Evolutionary conservation across 2,888 invertebrate species (phyloP), one percentile per base, ranked within the genome.

Genomic region (Lordiphosa andalusiaca): DNA sequence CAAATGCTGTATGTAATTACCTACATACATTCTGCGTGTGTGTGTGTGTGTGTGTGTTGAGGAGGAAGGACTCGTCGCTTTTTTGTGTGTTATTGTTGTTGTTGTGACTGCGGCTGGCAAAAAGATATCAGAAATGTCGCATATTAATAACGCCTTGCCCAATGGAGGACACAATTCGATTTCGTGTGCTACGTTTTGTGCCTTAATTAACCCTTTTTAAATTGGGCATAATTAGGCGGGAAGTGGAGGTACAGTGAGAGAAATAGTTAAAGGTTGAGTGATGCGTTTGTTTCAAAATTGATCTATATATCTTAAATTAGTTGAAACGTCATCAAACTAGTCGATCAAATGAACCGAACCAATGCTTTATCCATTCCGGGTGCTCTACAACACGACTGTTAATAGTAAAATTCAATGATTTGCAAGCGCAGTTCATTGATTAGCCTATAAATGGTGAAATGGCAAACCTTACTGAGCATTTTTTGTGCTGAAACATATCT

Each of bases 151-250:
- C 75, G 82, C 73, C 74, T 65, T 49, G 64, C 71, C 65, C 80
- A 72, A 72, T 72, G 75, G 64, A 23, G 66, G 21, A 42, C n/a
- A 38, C 25, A 21, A 39, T 16, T 35, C 23, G 73, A 81, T 71
- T 77, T 66, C 66, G 63, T 77, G 64, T 73, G 81, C 71, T 76
- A 58, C 77, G 71, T 78, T 82, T 76, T 80, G 80, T 73, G 85
- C 81, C 77, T 87, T 86, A 87, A 87, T 86, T 86, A 86, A 85
- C 84, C 85, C 82, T 87, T 85, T 85, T 85, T 84, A 86, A 86
- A 87, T 86, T 85, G 86, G 77, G 74, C 84, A 85, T 85, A 85
- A 84, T 84, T 84, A 84, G 80, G 75, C 61, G 52, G 46, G 50
- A 37, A 25, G 23, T 42, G 40, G 25, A 50, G 25, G 21, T 84